These are phyloP conservation scores for Xenopus laevis DNA, from an alignment of 2,113 vertebrate species.

Conservation along the genomic window DNA sequence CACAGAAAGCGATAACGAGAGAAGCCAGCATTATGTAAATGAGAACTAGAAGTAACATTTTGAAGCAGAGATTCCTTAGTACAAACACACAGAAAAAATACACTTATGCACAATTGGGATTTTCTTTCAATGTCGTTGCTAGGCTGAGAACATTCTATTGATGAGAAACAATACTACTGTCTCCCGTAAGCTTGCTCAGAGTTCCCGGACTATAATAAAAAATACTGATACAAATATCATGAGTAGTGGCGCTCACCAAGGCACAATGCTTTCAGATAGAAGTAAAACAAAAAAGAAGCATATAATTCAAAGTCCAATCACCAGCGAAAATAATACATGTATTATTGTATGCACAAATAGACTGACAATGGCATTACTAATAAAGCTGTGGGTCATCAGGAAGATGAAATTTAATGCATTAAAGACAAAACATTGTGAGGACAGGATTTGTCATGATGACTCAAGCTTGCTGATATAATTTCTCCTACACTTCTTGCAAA, in stretches of 20 bases:
- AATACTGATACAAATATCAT: background rate
- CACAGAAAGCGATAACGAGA: constrained; percentile 50
- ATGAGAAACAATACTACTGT: constrained; percentile 25
- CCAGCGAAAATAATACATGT: constrained; percentile 26
- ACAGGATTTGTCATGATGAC: constrained; percentile 1
- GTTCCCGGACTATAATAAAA: background rate
- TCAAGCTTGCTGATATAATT: constrained; percentile 20
- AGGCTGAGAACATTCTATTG: constrained; percentile 27
- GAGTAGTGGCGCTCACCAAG: background rate
- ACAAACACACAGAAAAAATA: constrained; percentile 17
- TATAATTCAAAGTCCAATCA: constrained; percentile 24
- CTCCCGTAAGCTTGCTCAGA: background rate
- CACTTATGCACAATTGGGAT: constrained; percentile 19
- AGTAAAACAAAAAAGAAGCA: constrained; percentile 15
- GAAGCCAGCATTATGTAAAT: constrained; percentile 53
- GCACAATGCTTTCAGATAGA: constrained; percentile 6
- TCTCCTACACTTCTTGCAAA: background rate
- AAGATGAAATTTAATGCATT: constrained; percentile 5
- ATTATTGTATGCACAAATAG: constrained; percentile 31
- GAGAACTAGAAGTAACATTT: constrained; percentile 33
- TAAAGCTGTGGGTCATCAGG: constrained; percentile 14
- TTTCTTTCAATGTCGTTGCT: constrained; percentile 19
- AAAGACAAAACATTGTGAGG: background rate
- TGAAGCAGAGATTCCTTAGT: background rate
- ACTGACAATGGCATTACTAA: constrained; percentile 20